phyloP scores from a whole-genome alignment of 2,113 vertebrate genomes.

The Cyphomyrus discorhynchus region DNA sequence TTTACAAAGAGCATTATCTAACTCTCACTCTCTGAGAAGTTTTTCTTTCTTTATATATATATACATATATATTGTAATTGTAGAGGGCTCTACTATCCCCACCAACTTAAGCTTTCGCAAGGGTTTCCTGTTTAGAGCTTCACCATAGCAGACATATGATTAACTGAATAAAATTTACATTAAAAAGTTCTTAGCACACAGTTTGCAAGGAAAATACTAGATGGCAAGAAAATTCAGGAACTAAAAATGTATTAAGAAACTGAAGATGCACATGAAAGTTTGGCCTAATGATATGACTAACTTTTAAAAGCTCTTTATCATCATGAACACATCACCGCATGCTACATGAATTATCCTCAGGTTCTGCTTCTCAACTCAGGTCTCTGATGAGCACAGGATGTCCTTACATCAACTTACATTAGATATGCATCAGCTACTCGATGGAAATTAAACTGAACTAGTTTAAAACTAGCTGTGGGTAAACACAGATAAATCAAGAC shows the following conservation, averaged over 20 bases:
- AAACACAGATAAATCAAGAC: slow-evolving; percentile 23
- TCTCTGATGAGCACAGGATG: slow-evolving; percentile 11
- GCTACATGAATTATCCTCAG: neutral
- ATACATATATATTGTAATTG: neutral
- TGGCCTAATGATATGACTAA: slow-evolving; percentile 5
- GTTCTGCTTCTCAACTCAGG: neutral
- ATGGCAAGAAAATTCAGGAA: neutral
- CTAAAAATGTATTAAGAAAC: neutral
- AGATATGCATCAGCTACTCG: slow-evolving; percentile 10
- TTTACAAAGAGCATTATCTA: neutral
- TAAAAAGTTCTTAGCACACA: neutral
- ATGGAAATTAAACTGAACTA: slow-evolving; percentile 15
- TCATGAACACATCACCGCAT: neutral
- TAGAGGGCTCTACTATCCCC: neutral
- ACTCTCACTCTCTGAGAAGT: neutral
- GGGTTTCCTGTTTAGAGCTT: neutral
- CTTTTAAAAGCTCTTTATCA: slow-evolving; percentile 18
- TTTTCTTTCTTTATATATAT: too few relatives aligned
- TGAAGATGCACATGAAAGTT: neutral
- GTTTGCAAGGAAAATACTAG: neutral
- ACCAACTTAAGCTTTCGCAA: neutral
- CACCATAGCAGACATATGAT: neutral
- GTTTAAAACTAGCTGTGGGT: slow-evolving; percentile 24
- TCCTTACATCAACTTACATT: slow-evolving; percentile 20
- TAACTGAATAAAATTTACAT: neutral